Percentiles rank a stretch among this genome's conserved stretches.
phyloP scores from a whole-genome alignment of 2,888 invertebrate genomes.

The Stratiomys singularior region DNA sequence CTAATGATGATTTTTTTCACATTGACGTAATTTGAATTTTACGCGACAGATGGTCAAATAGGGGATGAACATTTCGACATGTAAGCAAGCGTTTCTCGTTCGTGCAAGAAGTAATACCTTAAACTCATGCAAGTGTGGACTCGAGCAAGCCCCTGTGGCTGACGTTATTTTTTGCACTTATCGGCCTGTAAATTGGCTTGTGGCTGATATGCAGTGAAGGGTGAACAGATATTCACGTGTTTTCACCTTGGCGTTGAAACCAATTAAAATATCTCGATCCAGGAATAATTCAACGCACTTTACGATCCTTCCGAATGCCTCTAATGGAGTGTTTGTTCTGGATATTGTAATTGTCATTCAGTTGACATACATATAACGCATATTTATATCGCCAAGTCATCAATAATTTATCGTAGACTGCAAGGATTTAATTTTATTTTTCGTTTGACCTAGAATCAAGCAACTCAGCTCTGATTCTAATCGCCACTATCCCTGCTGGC shows the following conservation, averaged over 20 bases:
- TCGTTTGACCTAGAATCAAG: no score
- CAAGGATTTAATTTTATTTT: no score
- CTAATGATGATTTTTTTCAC: conserved; percentile 48
- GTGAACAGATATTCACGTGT: conserved; percentile 29
- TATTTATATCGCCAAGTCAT: no score
- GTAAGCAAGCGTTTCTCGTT: conserved; percentile 5
- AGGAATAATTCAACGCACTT: no score
- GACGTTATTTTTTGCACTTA: conserved; percentile 27
- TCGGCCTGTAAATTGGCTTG: conserved; percentile 1
- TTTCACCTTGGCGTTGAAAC: conserved; percentile 25
- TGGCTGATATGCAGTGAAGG: conserved; percentile 2
- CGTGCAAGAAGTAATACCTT: conserved; percentile 22
- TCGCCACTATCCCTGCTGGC: no score
- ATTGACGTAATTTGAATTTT: conserved; percentile 49
- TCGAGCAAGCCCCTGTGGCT: conserved; percentile 15
- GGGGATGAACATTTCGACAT: conserved; percentile 48
- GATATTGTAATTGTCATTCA: no score
- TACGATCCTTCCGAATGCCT: no score
- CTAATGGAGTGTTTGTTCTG: no score
- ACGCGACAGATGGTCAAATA: conserved; percentile 52
- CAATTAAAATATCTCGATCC: conserved; percentile 20
- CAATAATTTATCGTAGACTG: no score
- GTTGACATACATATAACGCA: no score
- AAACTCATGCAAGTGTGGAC: conserved; percentile 24
- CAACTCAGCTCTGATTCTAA: no score